Conservation (phyloP, 23 tunicate species). For the Clavelina lepadiformis region DNA sequence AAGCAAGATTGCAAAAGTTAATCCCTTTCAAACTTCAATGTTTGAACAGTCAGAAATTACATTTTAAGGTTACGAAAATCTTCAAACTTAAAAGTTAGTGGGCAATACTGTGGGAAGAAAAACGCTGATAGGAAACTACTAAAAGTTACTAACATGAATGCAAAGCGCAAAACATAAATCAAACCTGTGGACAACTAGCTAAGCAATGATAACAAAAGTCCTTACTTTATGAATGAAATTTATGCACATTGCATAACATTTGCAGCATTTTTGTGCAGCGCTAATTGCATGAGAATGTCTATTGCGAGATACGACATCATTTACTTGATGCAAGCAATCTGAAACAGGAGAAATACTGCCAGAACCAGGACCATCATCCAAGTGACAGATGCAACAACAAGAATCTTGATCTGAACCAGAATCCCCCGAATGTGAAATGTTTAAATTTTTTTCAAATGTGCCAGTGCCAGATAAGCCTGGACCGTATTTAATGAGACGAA, state of each 20-base stretch:
- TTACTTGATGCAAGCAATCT: not conserved
- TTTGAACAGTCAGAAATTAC: no score
- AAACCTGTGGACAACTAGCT: no score
- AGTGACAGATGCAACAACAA: constrained; percentile 61
- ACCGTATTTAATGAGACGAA: constrained; percentile 67
- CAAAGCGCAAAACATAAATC: no score
- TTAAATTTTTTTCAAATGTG: not conserved
- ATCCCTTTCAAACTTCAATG: no score
- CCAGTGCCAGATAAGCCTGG: not conserved
- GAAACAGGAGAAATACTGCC: constrained; percentile 35
- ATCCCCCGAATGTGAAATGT: not conserved
- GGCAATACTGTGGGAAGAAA: no score
- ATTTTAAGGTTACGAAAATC: no score
- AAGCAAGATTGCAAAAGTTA: no score
- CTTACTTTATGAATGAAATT: constrained; percentile 48
- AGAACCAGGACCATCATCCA: constrained; percentile 42
- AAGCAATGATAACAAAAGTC: not conserved
- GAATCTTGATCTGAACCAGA: constrained; percentile 14
- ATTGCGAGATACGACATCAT: constrained; percentile 5
- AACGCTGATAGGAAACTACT: no score
- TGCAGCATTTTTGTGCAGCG: constrained; percentile 27
- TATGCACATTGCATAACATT: constrained; percentile 25
- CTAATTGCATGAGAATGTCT: not conserved
- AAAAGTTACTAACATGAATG: no score
- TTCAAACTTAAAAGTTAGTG: no score